These are phyloP conservation scores for Conus canariensis DNA, from an alignment of 2,888 invertebrate genomes.

Conservation along the genomic window DNA sequence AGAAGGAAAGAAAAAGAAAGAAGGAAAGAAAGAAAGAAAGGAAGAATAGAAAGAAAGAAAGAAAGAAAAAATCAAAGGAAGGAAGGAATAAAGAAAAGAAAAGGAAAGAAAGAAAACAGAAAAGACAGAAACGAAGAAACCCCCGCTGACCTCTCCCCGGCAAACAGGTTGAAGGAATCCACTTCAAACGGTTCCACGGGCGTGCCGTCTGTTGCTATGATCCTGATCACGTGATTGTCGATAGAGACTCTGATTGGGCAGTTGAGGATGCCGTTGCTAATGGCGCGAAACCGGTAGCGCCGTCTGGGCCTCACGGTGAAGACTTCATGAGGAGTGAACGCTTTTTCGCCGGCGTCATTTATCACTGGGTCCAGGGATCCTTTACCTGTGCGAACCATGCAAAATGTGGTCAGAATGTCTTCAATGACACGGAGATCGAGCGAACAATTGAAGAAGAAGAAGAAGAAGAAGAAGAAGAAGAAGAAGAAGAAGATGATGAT, in stretches of 20 bases:
- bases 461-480: no score
- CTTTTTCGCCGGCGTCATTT: slow-evolving; percentile 29
- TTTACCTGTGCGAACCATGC: slow-evolving; percentile 33
- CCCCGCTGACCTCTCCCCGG: slow-evolving; percentile 84
- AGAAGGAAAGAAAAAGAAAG: neutral
- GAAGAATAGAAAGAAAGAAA: neutral
- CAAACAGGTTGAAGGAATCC: slow-evolving; percentile 81
- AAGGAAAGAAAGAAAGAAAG: neutral
- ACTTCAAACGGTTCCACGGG: slow-evolving; percentile 63
- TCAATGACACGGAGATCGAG: neutral
- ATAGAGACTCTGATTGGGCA: slow-evolving; percentile 70
- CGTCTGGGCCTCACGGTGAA: slow-evolving; percentile 62
- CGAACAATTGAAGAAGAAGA: no score
- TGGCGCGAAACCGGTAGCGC: slow-evolving; percentile 69
- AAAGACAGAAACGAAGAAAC: neutral
- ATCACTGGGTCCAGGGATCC: slow-evolving; percentile 41
- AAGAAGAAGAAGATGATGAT: no score
- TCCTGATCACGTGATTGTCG: slow-evolving; percentile 66
- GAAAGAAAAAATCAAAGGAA: neutral
- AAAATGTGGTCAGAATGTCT: neutral
- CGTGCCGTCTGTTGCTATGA: slow-evolving; percentile 71
- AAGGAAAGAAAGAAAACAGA: no score
- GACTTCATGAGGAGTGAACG: slow-evolving; percentile 63
- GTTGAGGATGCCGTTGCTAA: slow-evolving; percentile 81
- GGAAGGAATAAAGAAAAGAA: no score